Evolutionary conservation across 2,888 invertebrate genomes (phyloP), one percentile per base, ranked within the genome.

Genomic region (Boloria selene): DNA sequence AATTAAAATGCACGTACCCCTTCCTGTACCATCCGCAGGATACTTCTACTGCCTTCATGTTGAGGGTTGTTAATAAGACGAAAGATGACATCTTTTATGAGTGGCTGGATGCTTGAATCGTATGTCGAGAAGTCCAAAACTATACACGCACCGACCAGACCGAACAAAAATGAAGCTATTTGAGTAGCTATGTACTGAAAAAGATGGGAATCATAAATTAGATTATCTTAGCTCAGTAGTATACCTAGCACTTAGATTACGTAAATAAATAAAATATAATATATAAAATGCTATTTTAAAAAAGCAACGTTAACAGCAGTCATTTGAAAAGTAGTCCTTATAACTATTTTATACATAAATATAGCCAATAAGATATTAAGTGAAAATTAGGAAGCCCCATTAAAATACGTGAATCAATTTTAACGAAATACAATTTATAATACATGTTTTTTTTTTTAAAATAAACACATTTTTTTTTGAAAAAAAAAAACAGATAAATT

Each of bases 1-100:
- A 38, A 6, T 7, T 7, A 7, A 38, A 38, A 38, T 38, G 14
- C 49, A 65, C 95, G 94, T 90, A 96, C 96, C 75, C 95, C 96
- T 92, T 97, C 97, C 82, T 98, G 97, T 55, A 97, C 95, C 93
- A 96, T 94, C 76, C 95, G 94, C 22, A 98, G 92, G 59, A 95
- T 94, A 73, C 93, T 90, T 61, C 94, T 87, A 56, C 96, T 95
- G 72, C 93, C 93, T 64, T 95, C 94, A 76, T 96, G 94, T 73
- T 95, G 94, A 4, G 96, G 96, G 75, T 96, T 96, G 81, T 95
- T 94, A 74, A 98, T 97, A 67, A 97, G 93, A 55, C 94, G 87
- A 31, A 94, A 91, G 89, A 97, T 94, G 58, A 95, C 94, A 53
- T 94, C 93, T 66, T 94, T 93, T 74, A 97, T 94, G 72, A 96